Conservation (phyloP, 2,797 vertebrate species). For the Melanotaenia parkinsoni region DNA sequence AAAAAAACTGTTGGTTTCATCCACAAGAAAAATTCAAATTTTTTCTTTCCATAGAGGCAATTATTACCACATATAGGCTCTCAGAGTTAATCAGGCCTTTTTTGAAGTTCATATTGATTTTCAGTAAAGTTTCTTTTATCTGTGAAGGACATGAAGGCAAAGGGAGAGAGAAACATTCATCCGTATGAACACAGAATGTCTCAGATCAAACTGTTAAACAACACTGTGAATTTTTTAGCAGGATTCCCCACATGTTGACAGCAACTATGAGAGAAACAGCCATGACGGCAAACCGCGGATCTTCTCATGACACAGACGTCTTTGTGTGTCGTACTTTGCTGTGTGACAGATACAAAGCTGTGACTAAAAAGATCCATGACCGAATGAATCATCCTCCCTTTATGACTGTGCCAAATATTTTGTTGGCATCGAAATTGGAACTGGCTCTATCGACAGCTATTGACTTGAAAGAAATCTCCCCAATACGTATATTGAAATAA, state of each 20-base stretch:
- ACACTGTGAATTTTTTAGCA: slow-evolving; percentile 1
- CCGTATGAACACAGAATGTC: neutral
- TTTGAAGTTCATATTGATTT: slow-evolving; percentile 31
- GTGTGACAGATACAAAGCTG: slow-evolving; percentile 30
- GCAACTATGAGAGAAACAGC: neutral
- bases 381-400: slow-evolving; percentile 44
- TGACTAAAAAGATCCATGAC: slow-evolving; percentile 43
- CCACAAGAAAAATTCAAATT: slow-evolving; percentile 7
- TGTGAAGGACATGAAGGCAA: slow-evolving; percentile 15
- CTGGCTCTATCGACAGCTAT: slow-evolving; percentile 35
- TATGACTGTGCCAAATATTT: slow-evolving; percentile 44
- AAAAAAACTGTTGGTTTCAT: neutral
- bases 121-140: slow-evolving; percentile 33
- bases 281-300: slow-evolving; percentile 9
- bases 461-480: slow-evolving; percentile 34
- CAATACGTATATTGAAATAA: slow-evolving; percentile 24
- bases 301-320: neutral
- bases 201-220: neutral
- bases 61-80: slow-evolving; percentile 11
- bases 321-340: slow-evolving; percentile 32
- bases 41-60: neutral
- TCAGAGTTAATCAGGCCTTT: slow-evolving; percentile 17
- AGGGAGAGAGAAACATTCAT: slow-evolving; percentile 4
- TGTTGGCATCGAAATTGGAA: slow-evolving; percentile 40
- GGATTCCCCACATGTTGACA: slow-evolving; percentile 5